Conservation (phyloP, 2,113 vertebrate species). For the Heliornis fulica region DNA sequence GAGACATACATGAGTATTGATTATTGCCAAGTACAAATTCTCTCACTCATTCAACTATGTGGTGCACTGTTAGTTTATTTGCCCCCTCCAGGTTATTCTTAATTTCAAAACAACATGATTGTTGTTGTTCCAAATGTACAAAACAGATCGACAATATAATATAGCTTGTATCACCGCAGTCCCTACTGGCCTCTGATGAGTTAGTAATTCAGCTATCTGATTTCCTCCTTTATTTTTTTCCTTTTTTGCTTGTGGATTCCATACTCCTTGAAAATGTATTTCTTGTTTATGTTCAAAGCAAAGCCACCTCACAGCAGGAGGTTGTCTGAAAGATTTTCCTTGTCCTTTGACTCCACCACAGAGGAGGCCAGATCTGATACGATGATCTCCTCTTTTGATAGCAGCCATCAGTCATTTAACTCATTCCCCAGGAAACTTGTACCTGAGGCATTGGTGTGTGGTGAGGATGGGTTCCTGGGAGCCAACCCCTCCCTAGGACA, state of each 20-base stretch:
- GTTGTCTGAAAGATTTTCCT: background rate
- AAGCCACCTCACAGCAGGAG: background rate
- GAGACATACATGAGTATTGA: constrained; percentile 29
- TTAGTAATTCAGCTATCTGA: constrained; percentile 18
- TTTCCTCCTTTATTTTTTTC: background rate
- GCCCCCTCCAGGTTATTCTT: constrained; percentile 45
- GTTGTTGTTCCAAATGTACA: constrained; percentile 6
- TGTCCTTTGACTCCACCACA: fast-evolving
- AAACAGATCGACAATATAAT: constrained; percentile 44
- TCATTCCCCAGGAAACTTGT: background rate
- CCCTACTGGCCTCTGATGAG: constrained; percentile 18
- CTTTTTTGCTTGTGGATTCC: background rate
- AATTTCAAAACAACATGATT: constrained; percentile 31
- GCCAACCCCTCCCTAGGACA: background rate
- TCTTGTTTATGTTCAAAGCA: background rate
- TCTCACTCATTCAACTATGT: background rate
- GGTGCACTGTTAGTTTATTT: constrained; percentile 5
- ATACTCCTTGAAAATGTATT: background rate
- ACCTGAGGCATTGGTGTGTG: fast-evolving
- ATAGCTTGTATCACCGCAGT: background rate
- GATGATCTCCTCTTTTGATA: background rate
- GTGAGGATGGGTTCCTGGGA: background rate
- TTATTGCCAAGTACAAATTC: constrained; percentile 37
- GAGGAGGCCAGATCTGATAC: background rate
- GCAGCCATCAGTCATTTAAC: background rate